phyloP scores from a whole-genome alignment of 2,113 vertebrate species.

The Osmerus eperlanus region DNA sequence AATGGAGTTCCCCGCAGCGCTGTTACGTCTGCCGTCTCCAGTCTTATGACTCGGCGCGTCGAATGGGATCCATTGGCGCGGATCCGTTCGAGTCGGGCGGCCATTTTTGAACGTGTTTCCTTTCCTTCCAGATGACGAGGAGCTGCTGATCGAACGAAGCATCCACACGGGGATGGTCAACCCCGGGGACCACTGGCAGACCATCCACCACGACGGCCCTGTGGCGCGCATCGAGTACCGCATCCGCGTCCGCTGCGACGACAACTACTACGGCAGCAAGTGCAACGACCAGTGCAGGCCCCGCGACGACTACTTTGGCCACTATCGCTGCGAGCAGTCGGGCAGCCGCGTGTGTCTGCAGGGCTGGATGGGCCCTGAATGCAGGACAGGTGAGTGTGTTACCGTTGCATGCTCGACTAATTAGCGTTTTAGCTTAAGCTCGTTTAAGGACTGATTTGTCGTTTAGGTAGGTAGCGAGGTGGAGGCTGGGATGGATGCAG shows the following conservation, averaged over 20 bases:
- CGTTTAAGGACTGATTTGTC: too few species aligned
- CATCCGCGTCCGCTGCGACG: slow-evolving; percentile 85
- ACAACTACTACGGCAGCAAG: slow-evolving; percentile 89
- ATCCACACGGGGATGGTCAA: slow-evolving; percentile 86
- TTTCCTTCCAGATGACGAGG: slow-evolving; percentile 61
- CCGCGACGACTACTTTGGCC: slow-evolving; percentile 90
- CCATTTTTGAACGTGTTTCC: not conserved
- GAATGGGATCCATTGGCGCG: not conserved
- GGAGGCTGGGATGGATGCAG: too few species aligned
- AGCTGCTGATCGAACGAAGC: slow-evolving; percentile 85
- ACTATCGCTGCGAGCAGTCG: slow-evolving; percentile 86
- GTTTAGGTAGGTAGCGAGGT: too few species aligned
- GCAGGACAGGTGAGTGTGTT: slow-evolving; percentile 77
- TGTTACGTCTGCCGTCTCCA: too few species aligned
- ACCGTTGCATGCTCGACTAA: not conserved
- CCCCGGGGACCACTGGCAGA: slow-evolving; percentile 89
- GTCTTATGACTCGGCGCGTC: too few species aligned
- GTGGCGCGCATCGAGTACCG: slow-evolving; percentile 83
- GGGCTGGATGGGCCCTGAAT: slow-evolving; percentile 92
- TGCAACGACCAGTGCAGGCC: slow-evolving; percentile 95
- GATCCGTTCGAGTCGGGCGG: not conserved
- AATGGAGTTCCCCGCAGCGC: too few species aligned
- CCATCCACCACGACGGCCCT: slow-evolving; percentile 78
- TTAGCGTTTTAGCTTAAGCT: not conserved
- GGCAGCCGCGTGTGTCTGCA: slow-evolving; percentile 91